These are phyloP conservation scores for Microchirus variegatus DNA, from an alignment of 2,797 vertebrate species.

Conservation along the genomic window DNA sequence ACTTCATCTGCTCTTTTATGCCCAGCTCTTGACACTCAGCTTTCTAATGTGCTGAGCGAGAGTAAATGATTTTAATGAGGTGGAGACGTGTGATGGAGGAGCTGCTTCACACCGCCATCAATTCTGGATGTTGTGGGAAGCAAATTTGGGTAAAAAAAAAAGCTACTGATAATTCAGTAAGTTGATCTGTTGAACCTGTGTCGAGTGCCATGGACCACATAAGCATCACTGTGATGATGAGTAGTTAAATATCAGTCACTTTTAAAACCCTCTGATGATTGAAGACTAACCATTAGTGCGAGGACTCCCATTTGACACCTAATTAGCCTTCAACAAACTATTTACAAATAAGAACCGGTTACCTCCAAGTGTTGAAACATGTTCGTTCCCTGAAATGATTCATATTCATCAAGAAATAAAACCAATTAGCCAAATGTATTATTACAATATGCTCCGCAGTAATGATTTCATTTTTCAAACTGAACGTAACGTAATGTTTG, in stretches of 20 bases:
- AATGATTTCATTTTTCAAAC: not conserved
- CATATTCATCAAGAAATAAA: slow-evolving; percentile 16
- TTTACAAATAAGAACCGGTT: slow-evolving; percentile 25
- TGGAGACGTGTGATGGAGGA: slow-evolving; percentile 56
- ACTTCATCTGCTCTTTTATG: slow-evolving; percentile 54
- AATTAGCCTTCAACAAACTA: slow-evolving; percentile 31
- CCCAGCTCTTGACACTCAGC: not conserved
- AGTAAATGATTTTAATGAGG: slow-evolving; percentile 64
- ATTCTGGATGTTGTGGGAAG: slow-evolving; percentile 19
- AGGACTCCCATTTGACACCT: slow-evolving; percentile 27
- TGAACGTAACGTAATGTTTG: not conserved
- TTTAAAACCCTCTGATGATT: slow-evolving; percentile 2
- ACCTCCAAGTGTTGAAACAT: slow-evolving; percentile 16
- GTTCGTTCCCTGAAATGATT: slow-evolving; percentile 9
- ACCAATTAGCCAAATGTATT: slow-evolving; percentile 20
- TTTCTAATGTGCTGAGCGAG: slow-evolving; percentile 58
- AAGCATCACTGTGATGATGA: no score
- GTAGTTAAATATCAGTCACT: no score
- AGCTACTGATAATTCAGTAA: no score
- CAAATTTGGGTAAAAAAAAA: no score
- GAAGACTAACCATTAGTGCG: slow-evolving; percentile 13
- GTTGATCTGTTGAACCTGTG: no score
- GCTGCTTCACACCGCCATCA: slow-evolving; percentile 41
- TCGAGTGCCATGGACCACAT: no score
- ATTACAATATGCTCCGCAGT: not conserved